Conservation (phyloP, 23 tunicate genomes). For the Ciona savignyi region DNA sequence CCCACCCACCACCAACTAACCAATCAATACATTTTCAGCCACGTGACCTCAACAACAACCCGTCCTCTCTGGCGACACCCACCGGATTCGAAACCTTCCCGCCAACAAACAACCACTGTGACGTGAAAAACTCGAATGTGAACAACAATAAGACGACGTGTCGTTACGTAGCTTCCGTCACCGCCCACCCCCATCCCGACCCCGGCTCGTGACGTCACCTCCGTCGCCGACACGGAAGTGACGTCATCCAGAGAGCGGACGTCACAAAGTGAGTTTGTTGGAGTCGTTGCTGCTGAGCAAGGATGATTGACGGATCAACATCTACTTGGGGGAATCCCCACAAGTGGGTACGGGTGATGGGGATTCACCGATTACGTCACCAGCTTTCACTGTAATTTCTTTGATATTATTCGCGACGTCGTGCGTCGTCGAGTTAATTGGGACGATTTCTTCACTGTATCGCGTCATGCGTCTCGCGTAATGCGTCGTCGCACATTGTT, state of each 20-base stretch:
- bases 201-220: conserved; percentile 2
- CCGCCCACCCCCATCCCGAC: conserved; percentile 1
- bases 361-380: background rate
- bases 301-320: background rate
- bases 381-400: too few species aligned
- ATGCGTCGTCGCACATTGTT: background rate
- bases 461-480: background rate
- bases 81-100: background rate
- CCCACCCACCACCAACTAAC: too few species aligned
- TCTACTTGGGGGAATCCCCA: conserved; percentile 2
- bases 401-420: too few species aligned
- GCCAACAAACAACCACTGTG: background rate
- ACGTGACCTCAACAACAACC: background rate
- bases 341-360: background rate
- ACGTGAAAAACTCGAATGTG: background rate
- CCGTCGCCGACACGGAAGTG: conserved; percentile 1
- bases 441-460: too few species aligned
- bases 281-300: conserved; percentile 4
- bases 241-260: background rate
- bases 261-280: conserved; percentile 4
- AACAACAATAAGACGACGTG: background rate
- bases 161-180: conserved; percentile 3
- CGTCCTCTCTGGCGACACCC: background rate
- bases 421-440: too few species aligned
- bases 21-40: too few species aligned